phyloP scores from a whole-genome alignment of 1,140 invertebrate species.

The Tetramorium alpestre region DNA sequence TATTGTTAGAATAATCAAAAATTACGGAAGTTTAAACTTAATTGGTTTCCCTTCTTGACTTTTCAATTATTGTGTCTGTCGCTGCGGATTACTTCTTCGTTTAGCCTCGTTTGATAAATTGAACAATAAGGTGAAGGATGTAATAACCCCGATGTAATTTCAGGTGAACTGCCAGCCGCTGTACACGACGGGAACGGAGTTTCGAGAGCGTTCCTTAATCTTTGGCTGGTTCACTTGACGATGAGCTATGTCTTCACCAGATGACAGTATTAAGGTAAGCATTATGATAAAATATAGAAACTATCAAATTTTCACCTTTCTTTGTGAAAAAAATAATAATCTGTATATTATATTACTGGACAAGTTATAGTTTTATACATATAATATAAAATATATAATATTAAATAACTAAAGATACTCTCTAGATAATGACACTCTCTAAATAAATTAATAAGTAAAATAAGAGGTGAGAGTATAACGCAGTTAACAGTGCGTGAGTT shows the following conservation, averaged over 20 bases:
- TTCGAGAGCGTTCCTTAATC: conserved; percentile 84
- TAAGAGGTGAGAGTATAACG: too few species aligned
- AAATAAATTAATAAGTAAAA: background rate
- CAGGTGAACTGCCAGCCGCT: conserved; percentile 86
- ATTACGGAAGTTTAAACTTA: conserved; percentile 3
- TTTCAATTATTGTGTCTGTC: conserved; percentile 9
- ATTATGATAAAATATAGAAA: background rate
- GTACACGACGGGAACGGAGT: conserved; percentile 85
- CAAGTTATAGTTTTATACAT: background rate
- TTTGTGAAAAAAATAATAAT: background rate
- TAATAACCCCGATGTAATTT: conserved; percentile 53
- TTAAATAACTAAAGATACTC: background rate
- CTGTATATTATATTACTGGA: background rate
- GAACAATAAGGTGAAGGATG: conserved; percentile 40
- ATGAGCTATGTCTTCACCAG: conserved; percentile 85
- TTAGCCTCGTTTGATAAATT: conserved; percentile 39
- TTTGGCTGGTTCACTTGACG: conserved; percentile 84
- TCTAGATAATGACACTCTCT: background rate
- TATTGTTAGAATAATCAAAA: background rate
- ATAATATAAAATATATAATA: background rate
- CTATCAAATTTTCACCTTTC: background rate
- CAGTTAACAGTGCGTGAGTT: too few species aligned
- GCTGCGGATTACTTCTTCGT: conserved; percentile 1
- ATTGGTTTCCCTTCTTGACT: conserved; percentile 16
- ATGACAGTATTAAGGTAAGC: conserved; percentile 85